Evolutionary conservation across 2,888 invertebrate genomes (phyloP).

Genomic region (Metacarcinus magister): DNA sequence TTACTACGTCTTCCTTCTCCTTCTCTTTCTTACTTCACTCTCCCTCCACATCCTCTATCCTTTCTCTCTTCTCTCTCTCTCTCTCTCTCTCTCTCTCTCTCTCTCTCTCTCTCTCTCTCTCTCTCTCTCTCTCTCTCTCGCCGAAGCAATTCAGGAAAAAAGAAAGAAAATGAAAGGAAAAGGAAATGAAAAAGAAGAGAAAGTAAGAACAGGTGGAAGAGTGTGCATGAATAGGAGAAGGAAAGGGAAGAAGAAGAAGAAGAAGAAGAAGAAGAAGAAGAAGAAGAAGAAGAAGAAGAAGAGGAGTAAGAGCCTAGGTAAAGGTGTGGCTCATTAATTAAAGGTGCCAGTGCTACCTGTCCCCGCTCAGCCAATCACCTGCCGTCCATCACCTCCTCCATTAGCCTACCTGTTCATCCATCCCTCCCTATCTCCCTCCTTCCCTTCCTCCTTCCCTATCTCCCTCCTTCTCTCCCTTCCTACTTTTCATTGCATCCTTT

Average conservation of each 20-base stretch:
- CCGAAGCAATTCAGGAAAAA: too few relatives aligned
- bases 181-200: too few relatives aligned
- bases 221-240: too few relatives aligned
- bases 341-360: not conserved
- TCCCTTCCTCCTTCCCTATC: too few relatives aligned
- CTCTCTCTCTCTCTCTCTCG: constrained; percentile 17
- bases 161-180: too few relatives aligned
- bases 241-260: too few relatives aligned
- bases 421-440: too few relatives aligned
- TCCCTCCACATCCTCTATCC: not conserved
- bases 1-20: too few relatives aligned
- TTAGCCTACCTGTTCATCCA: not conserved
- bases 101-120: constrained; percentile 31
- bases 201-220: too few relatives aligned
- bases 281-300: too few relatives aligned
- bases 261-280: too few relatives aligned
- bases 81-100: not conserved
- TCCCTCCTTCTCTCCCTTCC: not conserved
- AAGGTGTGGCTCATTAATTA: constrained; percentile 1
- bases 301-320: not conserved
- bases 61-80: not conserved
- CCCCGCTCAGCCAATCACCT: not conserved
- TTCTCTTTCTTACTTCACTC: not conserved
- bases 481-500: too few relatives aligned
- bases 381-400: not conserved